These are phyloP conservation scores for Drosophila kepulauana DNA, from an alignment of 1,140 invertebrate species.

Conservation along the genomic window DNA sequence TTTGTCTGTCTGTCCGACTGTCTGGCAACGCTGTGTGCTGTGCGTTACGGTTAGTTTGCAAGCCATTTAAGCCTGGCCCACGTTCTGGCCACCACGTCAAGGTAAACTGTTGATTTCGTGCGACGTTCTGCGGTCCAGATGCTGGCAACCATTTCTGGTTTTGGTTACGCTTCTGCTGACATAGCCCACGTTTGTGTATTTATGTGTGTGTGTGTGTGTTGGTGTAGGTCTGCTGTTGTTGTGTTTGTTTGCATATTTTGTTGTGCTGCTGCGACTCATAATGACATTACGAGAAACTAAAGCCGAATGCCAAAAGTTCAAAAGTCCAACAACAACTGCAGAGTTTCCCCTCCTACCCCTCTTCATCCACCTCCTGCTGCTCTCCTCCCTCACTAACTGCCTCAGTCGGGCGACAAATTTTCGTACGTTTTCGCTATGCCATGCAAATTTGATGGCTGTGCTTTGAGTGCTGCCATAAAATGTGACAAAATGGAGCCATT, in stretches of 20 bases:
- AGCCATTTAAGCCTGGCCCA: constrained; percentile 67
- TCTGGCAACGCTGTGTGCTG: constrained; percentile 54
- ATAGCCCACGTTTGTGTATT: constrained; percentile 7
- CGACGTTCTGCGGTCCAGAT: constrained; percentile 49
- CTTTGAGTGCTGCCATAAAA: constrained; percentile 60
- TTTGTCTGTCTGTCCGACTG: neutral
- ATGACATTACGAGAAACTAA: constrained; percentile 42
- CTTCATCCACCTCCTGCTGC: neutral
- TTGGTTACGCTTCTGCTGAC: constrained; percentile 24
- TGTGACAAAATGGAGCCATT: constrained; percentile 56
- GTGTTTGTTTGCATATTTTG: constrained; percentile 24
- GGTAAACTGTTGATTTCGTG: constrained; percentile 80
- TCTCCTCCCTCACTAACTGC: neutral
- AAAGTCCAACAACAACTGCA: constrained; percentile 17
- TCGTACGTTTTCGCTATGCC: constrained; percentile 23
- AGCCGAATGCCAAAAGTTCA: constrained; percentile 35
- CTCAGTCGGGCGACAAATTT: constrained; percentile 24
- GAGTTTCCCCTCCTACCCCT: constrained; percentile 14
- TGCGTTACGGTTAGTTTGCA: constrained; percentile 59
- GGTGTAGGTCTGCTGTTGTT: no score
- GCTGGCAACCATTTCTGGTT: neutral
- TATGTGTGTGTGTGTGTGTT: constrained; percentile 1
- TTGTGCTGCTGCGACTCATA: constrained; percentile 27
- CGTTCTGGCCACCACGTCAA: constrained; percentile 48
- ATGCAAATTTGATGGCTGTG: constrained; percentile 68